phyloP scores from a whole-genome alignment of 2,113 vertebrate species.

The Hippopotamus amphibius region DNA sequence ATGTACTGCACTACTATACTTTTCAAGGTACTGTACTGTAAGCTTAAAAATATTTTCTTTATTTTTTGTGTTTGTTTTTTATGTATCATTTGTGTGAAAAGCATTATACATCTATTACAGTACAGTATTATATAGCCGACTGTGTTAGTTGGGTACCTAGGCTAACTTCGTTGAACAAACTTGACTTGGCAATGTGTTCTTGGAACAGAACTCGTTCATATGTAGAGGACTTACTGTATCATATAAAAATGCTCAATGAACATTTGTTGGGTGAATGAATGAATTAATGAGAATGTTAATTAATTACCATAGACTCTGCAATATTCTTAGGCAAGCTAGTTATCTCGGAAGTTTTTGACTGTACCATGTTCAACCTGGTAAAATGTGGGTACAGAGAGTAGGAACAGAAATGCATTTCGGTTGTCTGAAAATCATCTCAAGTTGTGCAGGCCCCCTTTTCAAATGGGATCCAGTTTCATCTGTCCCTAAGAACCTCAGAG shows the following conservation, averaged over 20 bases:
- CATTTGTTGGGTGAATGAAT: neutral
- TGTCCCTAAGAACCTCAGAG: neutral
- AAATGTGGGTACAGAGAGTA: neutral
- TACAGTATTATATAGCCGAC: too few relatives aligned
- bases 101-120: too few relatives aligned
- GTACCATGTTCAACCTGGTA: neutral
- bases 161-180: too few relatives aligned
- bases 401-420: neutral
- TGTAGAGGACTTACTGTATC: neutral
- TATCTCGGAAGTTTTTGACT: neutral
- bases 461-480: neutral
- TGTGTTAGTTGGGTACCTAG: too few relatives aligned
- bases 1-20: too few relatives aligned
- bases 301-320: neutral
- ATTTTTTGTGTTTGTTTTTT: too few relatives aligned
- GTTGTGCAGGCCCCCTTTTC: neutral
- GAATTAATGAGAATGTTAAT: neutral
- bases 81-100: too few relatives aligned
- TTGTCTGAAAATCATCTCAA: neutral
- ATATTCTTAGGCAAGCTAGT: neutral
- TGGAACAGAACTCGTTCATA: too few relatives aligned
- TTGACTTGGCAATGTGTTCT: too few relatives aligned
- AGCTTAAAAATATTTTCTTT: too few relatives aligned
- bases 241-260: conserved; percentile 6
- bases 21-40: too few relatives aligned